phyloP scores from a whole-genome alignment of 2,888 invertebrate species.

The Sesamia inferens region DNA sequence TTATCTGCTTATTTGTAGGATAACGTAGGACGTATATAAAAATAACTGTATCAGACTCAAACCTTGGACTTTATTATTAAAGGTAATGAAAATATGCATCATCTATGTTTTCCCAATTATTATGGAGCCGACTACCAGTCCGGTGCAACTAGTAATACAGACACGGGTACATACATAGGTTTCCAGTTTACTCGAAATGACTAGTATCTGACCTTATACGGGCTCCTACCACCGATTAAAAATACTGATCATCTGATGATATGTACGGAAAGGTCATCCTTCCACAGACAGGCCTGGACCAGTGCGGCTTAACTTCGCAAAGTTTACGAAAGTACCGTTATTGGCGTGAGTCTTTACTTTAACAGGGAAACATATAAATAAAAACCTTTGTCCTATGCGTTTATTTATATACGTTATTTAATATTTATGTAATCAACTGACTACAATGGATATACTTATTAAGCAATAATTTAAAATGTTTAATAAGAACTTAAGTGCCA shows the following conservation, averaged over 20 bases:
- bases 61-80: constrained; percentile 31
- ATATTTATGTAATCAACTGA: constrained; percentile 37
- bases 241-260: neutral
- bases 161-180: constrained; percentile 15
- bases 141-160: too few relatives aligned
- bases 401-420: constrained; percentile 14
- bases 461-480: constrained; percentile 19
- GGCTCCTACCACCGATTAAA: constrained; percentile 4
- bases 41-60: neutral
- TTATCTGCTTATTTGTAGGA: neutral
- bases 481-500: constrained; percentile 30
- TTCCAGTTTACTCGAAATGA: constrained; percentile 25
- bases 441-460: constrained; percentile 26
- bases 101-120: constrained; percentile 33
- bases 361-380: neutral
- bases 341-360: neutral
- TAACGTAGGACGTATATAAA: too few relatives aligned
- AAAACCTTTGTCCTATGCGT: neutral
- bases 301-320: constrained; percentile 21
- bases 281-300: constrained; percentile 7
- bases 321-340: constrained; percentile 1
- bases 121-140: constrained; percentile 24
- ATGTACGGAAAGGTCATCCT: constrained; percentile 31
- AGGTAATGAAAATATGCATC: constrained; percentile 19
- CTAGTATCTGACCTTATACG: constrained; percentile 30